These are phyloP conservation scores for Samia ricini DNA, from an alignment of 1,140 invertebrate species.

Conservation along the genomic window DNA sequence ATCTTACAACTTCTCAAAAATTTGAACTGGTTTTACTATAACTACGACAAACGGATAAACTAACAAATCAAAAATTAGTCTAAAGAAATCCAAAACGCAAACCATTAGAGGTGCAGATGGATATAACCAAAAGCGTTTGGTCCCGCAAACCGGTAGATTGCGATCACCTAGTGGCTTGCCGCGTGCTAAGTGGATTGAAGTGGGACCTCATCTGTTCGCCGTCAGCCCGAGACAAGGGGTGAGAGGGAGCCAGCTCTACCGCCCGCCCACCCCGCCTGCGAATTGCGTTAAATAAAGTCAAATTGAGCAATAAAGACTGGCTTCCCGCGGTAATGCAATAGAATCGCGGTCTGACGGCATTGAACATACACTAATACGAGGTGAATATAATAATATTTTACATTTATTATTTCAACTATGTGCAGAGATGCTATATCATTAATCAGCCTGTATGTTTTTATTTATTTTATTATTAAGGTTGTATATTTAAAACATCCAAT, in stretches of 20 bases:
- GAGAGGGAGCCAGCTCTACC: conserved; percentile 5
- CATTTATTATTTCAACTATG: not conserved
- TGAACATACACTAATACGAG: not conserved
- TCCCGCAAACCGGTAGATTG: conserved; percentile 51
- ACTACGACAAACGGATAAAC: conserved; percentile 36
- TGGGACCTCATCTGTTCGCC: conserved; percentile 69
- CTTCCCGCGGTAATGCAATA: conserved; percentile 62
- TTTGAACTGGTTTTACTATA: too few relatives aligned
- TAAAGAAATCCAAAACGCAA: not conserved
- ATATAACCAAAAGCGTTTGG: conserved; percentile 34
- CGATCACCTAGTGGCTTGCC: conserved; percentile 54
- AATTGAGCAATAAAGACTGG: conserved; percentile 77
- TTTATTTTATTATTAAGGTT: not conserved
- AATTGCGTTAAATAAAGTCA: conserved; percentile 77
- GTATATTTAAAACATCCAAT: too few relatives aligned
- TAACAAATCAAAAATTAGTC: conserved; percentile 41
- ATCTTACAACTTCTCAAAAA: too few relatives aligned
- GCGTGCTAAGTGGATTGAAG: conserved; percentile 72
- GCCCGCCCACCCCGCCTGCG: conserved; percentile 36
- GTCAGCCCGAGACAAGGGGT: conserved; percentile 49
- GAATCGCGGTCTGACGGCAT: conserved; percentile 43
- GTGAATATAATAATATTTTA: conserved; percentile 1
- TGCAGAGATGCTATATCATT: not conserved
- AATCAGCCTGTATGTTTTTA: not conserved
- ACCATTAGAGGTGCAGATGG: not conserved